Evolutionary conservation across 2,113 vertebrate species (phyloP).

Genomic region (Hemibagrus wyckioides): DNA sequence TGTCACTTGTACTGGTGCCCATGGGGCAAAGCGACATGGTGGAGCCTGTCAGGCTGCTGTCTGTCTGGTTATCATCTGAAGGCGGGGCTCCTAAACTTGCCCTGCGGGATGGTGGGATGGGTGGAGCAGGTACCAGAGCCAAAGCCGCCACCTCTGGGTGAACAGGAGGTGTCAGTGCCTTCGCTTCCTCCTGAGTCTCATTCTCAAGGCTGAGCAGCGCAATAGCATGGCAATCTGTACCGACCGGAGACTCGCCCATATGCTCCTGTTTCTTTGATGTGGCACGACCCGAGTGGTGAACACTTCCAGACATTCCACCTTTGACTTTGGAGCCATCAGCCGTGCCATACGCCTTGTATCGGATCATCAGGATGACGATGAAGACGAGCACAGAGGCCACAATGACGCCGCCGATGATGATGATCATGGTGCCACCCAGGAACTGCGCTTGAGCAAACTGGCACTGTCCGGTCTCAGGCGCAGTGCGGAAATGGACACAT

Average conservation of each 20-base stretch:
- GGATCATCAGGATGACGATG: conserved; percentile 94
- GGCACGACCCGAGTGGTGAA: conserved; percentile 60
- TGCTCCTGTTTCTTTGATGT: conserved; percentile 65
- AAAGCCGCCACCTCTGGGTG: conserved; percentile 51
- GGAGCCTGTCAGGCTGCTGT: conserved; percentile 79
- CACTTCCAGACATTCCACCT: conserved; percentile 63
- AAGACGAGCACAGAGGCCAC: conserved; percentile 93
- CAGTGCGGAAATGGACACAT: conserved; percentile 87
- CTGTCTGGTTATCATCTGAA: conserved; percentile 78
- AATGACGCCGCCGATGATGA: conserved; percentile 93
- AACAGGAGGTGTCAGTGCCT: conserved; percentile 64
- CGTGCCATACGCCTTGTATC: conserved; percentile 87
- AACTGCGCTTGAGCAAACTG: conserved; percentile 87
- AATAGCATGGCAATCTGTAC: conserved; percentile 75
- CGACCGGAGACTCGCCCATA: conserved; percentile 59
- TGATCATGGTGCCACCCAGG: conserved; percentile 93
- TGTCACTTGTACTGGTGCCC: conserved; percentile 72
- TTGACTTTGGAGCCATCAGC: conserved; percentile 63
- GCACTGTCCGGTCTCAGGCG: conserved; percentile 79
- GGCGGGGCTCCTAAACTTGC: conserved; percentile 70
- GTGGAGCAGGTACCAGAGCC: conserved; percentile 17
- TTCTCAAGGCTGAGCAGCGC: conserved; percentile 64
- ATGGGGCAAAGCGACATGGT: conserved; percentile 87
- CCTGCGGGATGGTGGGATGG: conserved; percentile 63
- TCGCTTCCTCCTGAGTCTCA: conserved; percentile 62